Conservation (phyloP, 2,113 vertebrate genomes). For the Pithys albifrons region DNA sequence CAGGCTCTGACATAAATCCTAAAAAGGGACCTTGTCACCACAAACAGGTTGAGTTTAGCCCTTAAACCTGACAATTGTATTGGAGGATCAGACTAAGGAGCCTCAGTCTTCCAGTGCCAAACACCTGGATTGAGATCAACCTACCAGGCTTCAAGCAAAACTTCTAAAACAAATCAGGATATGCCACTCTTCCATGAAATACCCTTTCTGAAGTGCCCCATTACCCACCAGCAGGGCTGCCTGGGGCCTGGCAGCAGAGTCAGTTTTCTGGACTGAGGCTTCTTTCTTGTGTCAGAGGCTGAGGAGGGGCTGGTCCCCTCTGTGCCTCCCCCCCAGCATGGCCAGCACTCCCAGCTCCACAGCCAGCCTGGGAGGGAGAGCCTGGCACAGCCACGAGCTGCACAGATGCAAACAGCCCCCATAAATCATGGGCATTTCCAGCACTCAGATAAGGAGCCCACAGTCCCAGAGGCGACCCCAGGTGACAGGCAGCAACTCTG, state of each 20-base stretch:
- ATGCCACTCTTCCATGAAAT: fast-evolving
- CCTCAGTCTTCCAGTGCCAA: neutral
- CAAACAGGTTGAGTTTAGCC: neutral
- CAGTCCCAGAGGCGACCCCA: neutral
- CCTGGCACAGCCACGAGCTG: neutral
- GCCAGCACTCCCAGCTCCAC: neutral
- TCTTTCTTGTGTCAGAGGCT: neutral
- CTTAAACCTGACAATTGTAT: neutral
- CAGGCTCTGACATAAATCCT: neutral
- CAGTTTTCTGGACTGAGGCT: neutral
- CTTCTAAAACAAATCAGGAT: neutral
- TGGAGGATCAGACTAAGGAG: neutral
- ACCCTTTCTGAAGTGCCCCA: fast-evolving
- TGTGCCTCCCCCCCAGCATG: neutral
- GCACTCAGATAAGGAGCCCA: neutral
- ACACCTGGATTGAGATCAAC: neutral
- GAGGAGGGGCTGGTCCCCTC: neutral
- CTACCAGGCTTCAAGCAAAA: neutral
- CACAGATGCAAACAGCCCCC: neutral
- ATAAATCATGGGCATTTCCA: neutral
- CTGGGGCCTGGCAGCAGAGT: neutral
- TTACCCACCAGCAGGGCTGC: neutral
- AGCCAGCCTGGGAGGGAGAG: neutral
- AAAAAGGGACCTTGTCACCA: neutral
- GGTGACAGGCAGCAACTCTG: conserved; percentile 21